phyloP scores from a whole-genome alignment of 2,113 vertebrate genomes.

The Odocoileus hemionus region DNA sequence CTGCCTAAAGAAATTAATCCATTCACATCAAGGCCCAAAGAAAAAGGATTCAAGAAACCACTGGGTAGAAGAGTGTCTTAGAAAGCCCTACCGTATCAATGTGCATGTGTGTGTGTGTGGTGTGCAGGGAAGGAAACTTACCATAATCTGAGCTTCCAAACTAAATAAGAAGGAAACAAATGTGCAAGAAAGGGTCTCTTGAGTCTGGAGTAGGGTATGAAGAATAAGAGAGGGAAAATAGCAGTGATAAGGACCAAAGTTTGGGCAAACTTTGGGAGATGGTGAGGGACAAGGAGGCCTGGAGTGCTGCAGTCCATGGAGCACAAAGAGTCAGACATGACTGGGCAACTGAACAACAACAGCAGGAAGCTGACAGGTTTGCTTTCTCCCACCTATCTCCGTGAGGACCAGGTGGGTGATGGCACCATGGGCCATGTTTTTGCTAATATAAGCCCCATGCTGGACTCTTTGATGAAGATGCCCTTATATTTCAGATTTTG shows the following conservation, averaged over 20 bases:
- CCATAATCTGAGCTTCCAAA: constrained; percentile 2
- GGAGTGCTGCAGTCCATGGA: background rate
- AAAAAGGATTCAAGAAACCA: background rate
- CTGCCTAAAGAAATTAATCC: background rate
- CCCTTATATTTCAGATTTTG: constrained; percentile 80
- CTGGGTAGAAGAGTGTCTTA: background rate
- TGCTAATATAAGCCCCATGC: constrained; percentile 90
- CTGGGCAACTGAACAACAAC: background rate
- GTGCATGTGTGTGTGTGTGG: background rate
- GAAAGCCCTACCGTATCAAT: background rate
- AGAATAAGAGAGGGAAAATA: background rate
- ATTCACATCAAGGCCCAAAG: background rate
- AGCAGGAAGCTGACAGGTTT: background rate
- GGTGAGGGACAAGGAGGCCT: background rate
- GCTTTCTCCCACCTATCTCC: constrained; percentile 96
- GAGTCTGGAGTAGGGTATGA: background rate
- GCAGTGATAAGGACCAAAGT: rapidly evolving
- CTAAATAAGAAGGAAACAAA: background rate
- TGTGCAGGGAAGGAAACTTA: too few species aligned
- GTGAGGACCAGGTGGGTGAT: constrained; percentile 89
- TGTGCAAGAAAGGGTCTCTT: background rate
- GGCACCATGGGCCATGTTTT: constrained; percentile 89
- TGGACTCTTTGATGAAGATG: constrained; percentile 99
- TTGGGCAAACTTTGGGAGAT: background rate
- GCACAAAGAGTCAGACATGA: background rate